These are phyloP conservation scores for Stenodera caucasica DNA, from an alignment of 2,888 invertebrate species.

Conservation along the genomic window DNA sequence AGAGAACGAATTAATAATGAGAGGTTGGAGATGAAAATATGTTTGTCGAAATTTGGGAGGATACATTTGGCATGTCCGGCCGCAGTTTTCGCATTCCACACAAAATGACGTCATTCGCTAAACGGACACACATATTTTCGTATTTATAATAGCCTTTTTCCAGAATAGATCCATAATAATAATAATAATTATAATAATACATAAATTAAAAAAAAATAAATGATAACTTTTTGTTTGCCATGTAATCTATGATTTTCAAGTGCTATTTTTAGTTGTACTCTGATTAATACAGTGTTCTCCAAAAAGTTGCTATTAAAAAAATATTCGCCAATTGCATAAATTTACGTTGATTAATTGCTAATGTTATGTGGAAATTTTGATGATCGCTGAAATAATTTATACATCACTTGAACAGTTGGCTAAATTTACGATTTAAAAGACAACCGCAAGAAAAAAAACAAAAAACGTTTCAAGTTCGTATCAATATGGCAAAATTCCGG, in stretches of 20 bases:
- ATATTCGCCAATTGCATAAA: too few relatives aligned
- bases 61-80: slow-evolving; percentile 42
- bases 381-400: too few relatives aligned
- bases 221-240: neutral
- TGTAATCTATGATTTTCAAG: too few relatives aligned
- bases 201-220: neutral
- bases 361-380: too few relatives aligned
- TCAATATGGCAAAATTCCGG: neutral
- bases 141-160: slow-evolving; percentile 25
- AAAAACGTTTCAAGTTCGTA: neutral
- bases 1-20: neutral
- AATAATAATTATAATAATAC: slow-evolving; percentile 2
- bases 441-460: neutral
- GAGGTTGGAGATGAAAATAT: neutral
- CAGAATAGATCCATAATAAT: too few relatives aligned
- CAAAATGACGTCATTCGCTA: slow-evolving; percentile 35
- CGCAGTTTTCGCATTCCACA: slow-evolving; percentile 40
- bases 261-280: neutral
- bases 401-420: too few relatives aligned
- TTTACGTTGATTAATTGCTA: too few relatives aligned
- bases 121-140: slow-evolving; percentile 21
- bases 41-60: slow-evolving; percentile 3
- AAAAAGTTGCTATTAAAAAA: neutral
- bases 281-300: neutral
- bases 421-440: neutral